Conservation (phyloP, 2,888 invertebrate species). For the Drosophila lacicola region DNA sequence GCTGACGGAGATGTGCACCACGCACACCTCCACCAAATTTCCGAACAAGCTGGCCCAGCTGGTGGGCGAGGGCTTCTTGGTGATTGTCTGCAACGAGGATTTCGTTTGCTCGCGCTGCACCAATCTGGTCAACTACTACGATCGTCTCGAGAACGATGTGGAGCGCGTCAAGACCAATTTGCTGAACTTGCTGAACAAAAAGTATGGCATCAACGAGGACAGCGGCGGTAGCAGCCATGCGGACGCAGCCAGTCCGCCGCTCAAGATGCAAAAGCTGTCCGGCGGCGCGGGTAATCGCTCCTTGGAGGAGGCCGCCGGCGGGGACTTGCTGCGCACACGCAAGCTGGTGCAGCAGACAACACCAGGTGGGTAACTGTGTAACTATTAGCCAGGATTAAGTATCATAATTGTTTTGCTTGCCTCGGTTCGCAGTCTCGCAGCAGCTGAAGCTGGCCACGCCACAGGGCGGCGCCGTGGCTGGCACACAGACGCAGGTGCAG, state of each 20-base stretch:
- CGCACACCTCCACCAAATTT: conserved; percentile 85
- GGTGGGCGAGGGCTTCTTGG: conserved; percentile 86
- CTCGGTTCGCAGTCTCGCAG: conserved; percentile 31
- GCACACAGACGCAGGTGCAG: conserved; percentile 76
- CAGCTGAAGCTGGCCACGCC: conserved; percentile 75
- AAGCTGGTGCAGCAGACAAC: conserved; percentile 78
- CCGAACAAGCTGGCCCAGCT: conserved; percentile 86
- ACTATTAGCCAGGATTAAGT: neutral
- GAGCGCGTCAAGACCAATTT: conserved; percentile 84
- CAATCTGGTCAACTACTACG: conserved; percentile 85
- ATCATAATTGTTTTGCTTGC: neutral
- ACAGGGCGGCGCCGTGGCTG: conserved; percentile 41
- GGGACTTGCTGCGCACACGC: conserved; percentile 65
- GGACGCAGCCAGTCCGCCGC: conserved; percentile 74
- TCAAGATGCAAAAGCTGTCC: conserved; percentile 84
- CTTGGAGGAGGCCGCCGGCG: conserved; percentile 61
- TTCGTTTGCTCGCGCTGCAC: conserved; percentile 85
- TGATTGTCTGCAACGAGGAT: conserved; percentile 85
- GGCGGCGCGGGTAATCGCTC: conserved; percentile 73
- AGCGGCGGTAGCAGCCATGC: conserved; percentile 55
- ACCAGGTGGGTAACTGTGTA: conserved; percentile 64
- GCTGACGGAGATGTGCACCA: conserved; percentile 84
- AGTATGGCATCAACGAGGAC: conserved; percentile 84
- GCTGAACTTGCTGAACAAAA: conserved; percentile 84
- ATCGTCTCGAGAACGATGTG: conserved; percentile 85